A percentile compares a stretch with the other conserved stretches of the same genome.
These are phyloP conservation scores for Drosophila suzukii DNA, from an alignment of 1,140 invertebrate genomes.

Conservation along the genomic window DNA sequence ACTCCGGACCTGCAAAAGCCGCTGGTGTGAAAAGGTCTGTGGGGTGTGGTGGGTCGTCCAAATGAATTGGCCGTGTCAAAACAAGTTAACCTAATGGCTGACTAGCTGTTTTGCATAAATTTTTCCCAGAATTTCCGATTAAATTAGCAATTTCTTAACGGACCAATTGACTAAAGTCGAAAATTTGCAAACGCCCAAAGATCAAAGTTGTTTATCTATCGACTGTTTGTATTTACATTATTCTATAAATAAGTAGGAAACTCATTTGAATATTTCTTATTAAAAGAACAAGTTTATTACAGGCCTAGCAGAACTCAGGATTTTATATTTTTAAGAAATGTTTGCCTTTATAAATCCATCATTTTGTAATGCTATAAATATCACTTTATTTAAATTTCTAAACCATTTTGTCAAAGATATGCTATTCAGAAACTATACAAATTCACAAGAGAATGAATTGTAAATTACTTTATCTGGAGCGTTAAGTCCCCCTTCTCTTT, in stretches of 20 bases:
- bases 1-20: slow-evolving; percentile 34
- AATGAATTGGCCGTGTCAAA: slow-evolving; percentile 40
- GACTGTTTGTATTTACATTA: neutral
- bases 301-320: too few relatives aligned
- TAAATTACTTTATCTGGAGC: slow-evolving; percentile 14
- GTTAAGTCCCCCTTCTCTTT: neutral
- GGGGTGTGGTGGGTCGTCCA: neutral
- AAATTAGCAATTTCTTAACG: slow-evolving; percentile 33
- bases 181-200: slow-evolving; percentile 1
- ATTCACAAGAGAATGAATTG: neutral
- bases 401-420: too few relatives aligned
- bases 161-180: slow-evolving; percentile 3
- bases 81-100: slow-evolving; percentile 45
- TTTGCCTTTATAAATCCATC: neutral
- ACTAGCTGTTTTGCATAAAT: slow-evolving; percentile 46
- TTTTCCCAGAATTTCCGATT: slow-evolving; percentile 36
- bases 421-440: neutral
- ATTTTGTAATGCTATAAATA: too few relatives aligned
- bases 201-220: slow-evolving; percentile 15
- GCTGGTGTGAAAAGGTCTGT: slow-evolving; percentile 16
- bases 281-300: too few relatives aligned
- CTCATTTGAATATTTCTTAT: neutral
- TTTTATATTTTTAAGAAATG: too few relatives aligned
- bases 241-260: neutral
- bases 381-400: too few relatives aligned